Percentiles rank a stretch among this genome's conserved stretches.
These are phyloP conservation scores for Styela clava DNA, from an alignment of 23 tunicate species.

Conservation along the genomic window DNA sequence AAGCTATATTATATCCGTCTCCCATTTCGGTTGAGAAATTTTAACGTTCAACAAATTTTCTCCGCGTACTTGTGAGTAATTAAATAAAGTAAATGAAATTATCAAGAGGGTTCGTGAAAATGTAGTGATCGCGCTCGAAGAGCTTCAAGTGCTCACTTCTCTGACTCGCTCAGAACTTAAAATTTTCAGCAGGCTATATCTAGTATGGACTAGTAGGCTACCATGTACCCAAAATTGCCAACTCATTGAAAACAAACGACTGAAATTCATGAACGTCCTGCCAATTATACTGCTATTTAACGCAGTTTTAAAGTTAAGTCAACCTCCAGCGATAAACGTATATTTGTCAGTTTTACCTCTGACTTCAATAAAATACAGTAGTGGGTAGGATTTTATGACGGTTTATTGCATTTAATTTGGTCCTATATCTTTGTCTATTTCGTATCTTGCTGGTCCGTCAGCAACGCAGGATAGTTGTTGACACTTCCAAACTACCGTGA, in stretches of 20 bases:
- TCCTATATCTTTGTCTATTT: background rate
- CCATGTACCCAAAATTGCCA: background rate
- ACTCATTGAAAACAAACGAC: background rate
- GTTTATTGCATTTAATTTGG: no score
- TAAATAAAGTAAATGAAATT: background rate
- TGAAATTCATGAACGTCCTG: no score
- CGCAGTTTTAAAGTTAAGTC: no score
- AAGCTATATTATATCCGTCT: background rate
- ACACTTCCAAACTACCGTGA: slow-evolving; percentile 30
- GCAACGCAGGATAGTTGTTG: slow-evolving; percentile 14
- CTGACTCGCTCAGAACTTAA: background rate
- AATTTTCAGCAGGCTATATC: background rate
- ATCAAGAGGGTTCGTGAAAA: background rate
- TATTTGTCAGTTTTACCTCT: no score
- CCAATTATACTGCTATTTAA: no score
- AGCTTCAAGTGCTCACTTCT: background rate
- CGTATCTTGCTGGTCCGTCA: background rate
- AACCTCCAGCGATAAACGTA: no score
- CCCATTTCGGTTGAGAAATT: background rate
- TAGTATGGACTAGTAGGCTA: background rate
- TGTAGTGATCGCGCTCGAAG: background rate
- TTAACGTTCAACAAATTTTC: background rate
- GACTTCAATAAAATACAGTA: no score
- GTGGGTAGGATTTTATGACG: no score
- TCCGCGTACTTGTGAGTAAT: background rate